Conservation (phyloP, 2,113 vertebrate genomes). For the Phaethornis superciliosus region DNA sequence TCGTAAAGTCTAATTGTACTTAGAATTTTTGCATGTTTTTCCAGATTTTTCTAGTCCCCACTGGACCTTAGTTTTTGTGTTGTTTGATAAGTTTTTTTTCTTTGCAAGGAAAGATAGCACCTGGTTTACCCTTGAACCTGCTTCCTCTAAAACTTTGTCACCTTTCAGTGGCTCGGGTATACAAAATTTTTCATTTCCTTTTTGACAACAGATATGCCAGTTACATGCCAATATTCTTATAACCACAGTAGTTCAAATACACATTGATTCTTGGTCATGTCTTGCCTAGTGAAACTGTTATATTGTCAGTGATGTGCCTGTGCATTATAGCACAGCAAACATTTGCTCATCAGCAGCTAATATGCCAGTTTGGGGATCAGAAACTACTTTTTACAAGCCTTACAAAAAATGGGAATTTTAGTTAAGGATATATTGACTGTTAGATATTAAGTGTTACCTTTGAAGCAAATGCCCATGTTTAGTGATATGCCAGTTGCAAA, state of each 20-base stretch:
- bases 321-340: not conserved
- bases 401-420: not conserved
- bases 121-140: not conserved
- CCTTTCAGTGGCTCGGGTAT: not conserved
- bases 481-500: not conserved
- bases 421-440: not conserved
- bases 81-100: not conserved
- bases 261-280: not conserved
- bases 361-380: not conserved
- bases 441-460: not conserved
- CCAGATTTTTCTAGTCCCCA: not conserved
- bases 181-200: not conserved
- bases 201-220: not conserved
- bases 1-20: not conserved
- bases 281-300: not conserved
- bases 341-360: not conserved
- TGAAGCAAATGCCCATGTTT: not conserved
- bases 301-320: not conserved
- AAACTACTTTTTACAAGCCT: not conserved
- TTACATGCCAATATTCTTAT: not conserved
- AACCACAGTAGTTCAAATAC: not conserved
- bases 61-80: not conserved
- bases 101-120: not conserved
- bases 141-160: not conserved
- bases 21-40: not conserved